Base-by-base conservation (phyloP, 1,140 invertebrate genomes). In the Ptiloglossa arizonensis region DNA sequence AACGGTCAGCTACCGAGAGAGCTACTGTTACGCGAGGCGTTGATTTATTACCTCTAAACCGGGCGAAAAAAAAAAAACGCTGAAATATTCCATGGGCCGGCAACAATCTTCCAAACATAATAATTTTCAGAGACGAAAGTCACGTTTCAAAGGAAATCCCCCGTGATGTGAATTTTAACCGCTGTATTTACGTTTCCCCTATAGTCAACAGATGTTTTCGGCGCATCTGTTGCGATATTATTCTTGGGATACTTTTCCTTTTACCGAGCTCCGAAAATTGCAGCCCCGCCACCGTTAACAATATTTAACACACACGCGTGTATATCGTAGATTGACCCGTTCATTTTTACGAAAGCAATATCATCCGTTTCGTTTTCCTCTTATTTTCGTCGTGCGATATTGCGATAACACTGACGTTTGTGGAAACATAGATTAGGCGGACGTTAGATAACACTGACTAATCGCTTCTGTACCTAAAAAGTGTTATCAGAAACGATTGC, bases 161-260 rank as follows among this genome's bases (percentile, higher is more conserved):
- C 4, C 41, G 52, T 59, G 73, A 75, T 41, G 22, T 59, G 73
- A 68, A 75, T 75, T 35, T 15, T 24, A 46, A 68, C 9, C 9
- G 15, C 38, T 15, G 0, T 8, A 17, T 15, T 57, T 5, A 29
- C 11, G 24, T 41, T 24, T 56, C 19, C 1, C 1, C n/a, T 13
- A 67, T 24, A n/a, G 17, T 68, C 35, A 38, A 57, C 62, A 56
- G 50, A 74, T 74, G 50, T 57, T 38, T 38, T 9, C 0, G 17
- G 1, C 22, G 38, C 32, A 22, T 32, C 0, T 35, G 15, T 35
- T 27, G 24, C 5, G 5, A 17, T 32, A 48, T 15, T 32, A 15
- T 63, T 5, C 8, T 8, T 3, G 13, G 19, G 13, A 6, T 54
- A 29, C 52, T 11, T 11, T 27, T 11, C 38, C 38, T 8, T 41